Evolutionary conservation across 2,888 invertebrate species (phyloP).

Genomic region (Mesorhabditis sp.): DNA sequence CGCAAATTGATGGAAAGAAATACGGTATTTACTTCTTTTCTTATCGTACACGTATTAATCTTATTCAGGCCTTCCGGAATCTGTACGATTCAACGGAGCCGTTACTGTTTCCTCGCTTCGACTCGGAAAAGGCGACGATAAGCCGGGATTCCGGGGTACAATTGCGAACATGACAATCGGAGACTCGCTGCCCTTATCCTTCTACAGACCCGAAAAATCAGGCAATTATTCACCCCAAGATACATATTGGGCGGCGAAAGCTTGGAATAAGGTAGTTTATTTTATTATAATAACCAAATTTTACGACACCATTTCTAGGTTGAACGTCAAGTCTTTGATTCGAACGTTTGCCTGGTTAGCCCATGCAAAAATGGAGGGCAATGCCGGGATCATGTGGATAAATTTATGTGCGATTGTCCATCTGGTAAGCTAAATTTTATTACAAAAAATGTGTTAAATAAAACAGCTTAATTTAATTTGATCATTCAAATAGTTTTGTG

Average conservation of each 20-base stretch:
- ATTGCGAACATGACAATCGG: conserved; percentile 27
- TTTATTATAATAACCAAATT: neutral
- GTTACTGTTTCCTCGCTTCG: neutral
- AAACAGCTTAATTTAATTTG: neutral
- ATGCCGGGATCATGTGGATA: conserved; percentile 32
- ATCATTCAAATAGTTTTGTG: neutral
- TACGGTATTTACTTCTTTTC: conserved; percentile 20
- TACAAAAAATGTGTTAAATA: neutral
- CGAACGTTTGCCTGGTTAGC: conserved; percentile 76
- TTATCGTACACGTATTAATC: conserved; percentile 13
- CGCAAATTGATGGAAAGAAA: conserved; percentile 26
- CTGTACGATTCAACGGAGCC: neutral
- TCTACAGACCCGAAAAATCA: conserved; percentile 20
- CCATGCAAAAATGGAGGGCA: conserved; percentile 89
- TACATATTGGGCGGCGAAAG: conserved; percentile 17
- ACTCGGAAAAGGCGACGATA: neutral
- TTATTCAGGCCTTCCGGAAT: neutral
- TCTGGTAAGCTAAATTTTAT: conserved; percentile 16
- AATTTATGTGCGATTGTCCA: conserved; percentile 23
- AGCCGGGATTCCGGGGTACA: conserved; percentile 16
- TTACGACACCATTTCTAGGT: neutral
- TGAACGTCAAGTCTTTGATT: conserved; percentile 65
- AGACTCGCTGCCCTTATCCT: conserved; percentile 22
- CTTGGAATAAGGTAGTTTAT: conserved; percentile 17
- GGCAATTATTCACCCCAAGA: conserved; percentile 16